phyloP scores from a whole-genome alignment of 2,888 invertebrate species.

The Scelioninae gen. 1 region DNA sequence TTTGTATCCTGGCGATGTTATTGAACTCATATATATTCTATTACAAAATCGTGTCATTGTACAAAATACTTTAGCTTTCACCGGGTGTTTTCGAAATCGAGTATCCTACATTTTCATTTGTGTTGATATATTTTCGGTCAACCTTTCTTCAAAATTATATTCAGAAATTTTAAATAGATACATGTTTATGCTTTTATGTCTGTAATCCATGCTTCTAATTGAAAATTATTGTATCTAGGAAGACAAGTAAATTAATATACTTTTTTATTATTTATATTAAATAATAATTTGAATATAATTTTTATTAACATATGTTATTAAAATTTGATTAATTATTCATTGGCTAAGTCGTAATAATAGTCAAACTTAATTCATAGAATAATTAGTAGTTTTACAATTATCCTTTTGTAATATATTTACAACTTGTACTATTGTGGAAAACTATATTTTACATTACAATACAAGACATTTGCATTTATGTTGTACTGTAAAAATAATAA shows the following conservation, averaged over 20 bases:
- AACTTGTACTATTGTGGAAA: too few species aligned
- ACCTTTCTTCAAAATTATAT: not conserved
- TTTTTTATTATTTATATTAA: too few species aligned
- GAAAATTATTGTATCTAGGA: too few species aligned
- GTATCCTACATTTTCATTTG: constrained; percentile 15
- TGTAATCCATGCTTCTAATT: too few species aligned
- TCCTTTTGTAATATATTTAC: too few species aligned
- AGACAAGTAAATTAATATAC: too few species aligned
- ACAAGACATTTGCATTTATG: not conserved
- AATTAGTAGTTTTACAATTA: too few species aligned
- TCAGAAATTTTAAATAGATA: not conserved
- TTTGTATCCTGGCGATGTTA: constrained; percentile 22
- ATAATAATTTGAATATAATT: too few species aligned
- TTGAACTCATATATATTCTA: constrained; percentile 25
- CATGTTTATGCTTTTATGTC: not conserved
- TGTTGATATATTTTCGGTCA: constrained; percentile 8
- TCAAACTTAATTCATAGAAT: too few species aligned
- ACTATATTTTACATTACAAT: not conserved
- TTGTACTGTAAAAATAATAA: not conserved
- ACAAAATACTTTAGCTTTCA: constrained; percentile 26
- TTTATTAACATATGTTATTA: too few species aligned
- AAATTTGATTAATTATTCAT: too few species aligned
- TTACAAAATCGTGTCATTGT: constrained; percentile 37
- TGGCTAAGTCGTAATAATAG: too few species aligned
- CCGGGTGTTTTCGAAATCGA: constrained; percentile 25